Conservation (phyloP, 2,113 vertebrate genomes). For the Talpa occidentalis region DNA sequence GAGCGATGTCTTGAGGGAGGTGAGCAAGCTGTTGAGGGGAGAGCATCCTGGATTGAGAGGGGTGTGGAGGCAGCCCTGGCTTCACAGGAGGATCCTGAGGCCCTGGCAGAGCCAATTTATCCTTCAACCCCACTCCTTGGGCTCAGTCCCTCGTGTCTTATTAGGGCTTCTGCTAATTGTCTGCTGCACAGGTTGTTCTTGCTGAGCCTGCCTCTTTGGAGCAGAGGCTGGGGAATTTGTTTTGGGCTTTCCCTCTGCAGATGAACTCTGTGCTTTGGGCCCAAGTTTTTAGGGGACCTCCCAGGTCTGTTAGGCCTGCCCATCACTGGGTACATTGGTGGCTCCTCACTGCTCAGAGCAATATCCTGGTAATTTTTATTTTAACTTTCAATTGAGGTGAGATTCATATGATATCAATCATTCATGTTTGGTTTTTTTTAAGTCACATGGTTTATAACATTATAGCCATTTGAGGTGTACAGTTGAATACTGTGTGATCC, state of each 20-base stretch:
- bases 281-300: too few relatives aligned
- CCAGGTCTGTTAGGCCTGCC: too few relatives aligned
- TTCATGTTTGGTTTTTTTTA: too few relatives aligned
- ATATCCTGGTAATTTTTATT: too few relatives aligned
- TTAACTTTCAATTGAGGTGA: too few relatives aligned
- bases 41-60: neutral
- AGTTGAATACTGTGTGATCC: too few relatives aligned
- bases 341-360: too few relatives aligned
- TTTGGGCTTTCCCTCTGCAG: neutral
- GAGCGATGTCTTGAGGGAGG: neutral
- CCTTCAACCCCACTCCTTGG: fast-evolving
- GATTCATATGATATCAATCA: too few relatives aligned
- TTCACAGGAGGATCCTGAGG: neutral
- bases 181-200: neutral
- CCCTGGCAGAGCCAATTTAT: neutral
- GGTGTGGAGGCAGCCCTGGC: neutral
- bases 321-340: too few relatives aligned
- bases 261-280: too few relatives aligned
- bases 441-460: too few relatives aligned
- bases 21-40: neutral
- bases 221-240: fast-evolving
- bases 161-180: neutral
- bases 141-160: neutral
- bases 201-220: neutral
- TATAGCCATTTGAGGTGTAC: too few relatives aligned